phyloP scores from a whole-genome alignment of 2,113 vertebrate species.

The Odocoileus virginianus region DNA sequence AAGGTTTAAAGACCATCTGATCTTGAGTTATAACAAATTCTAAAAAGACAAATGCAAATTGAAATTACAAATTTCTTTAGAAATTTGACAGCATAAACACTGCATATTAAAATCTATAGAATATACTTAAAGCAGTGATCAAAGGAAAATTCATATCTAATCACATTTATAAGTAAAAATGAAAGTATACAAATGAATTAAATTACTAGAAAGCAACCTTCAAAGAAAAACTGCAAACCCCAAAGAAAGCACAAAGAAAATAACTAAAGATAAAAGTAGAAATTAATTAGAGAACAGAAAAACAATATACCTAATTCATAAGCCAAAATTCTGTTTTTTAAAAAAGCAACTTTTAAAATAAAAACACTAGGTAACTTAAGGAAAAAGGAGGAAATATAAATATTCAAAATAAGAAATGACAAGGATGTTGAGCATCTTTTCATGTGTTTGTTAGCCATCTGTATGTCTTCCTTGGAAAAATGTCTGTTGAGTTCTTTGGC shows the following conservation, averaged over 20 bases:
- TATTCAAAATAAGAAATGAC: not conserved
- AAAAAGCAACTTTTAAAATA: not conserved
- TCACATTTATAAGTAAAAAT: not conserved
- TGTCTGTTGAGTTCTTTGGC: too few species aligned
- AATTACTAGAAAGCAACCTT: not conserved
- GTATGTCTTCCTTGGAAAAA: too few species aligned
- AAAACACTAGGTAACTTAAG: not conserved
- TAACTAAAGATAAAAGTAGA: not conserved
- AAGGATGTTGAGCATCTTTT: too few species aligned
- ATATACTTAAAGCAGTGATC: not conserved
- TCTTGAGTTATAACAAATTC: not conserved
- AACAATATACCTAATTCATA: not conserved
- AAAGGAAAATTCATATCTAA: not conserved
- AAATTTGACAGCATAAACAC: not conserved
- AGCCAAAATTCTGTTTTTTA: not conserved
- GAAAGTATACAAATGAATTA: not conserved
- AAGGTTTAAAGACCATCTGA: not conserved
- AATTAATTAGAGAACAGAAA: not conserved
- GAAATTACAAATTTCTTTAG: not conserved
- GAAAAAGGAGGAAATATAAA: not conserved
- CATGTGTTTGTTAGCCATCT: too few species aligned
- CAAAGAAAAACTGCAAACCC: not conserved
- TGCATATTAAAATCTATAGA: not conserved
- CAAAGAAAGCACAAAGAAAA: not conserved
- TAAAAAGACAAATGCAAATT: not conserved